Evolutionary conservation across 2,888 invertebrate genomes (phyloP), one percentile per base, ranked within the genome.

Genomic region (Mylabris sibirica): DNA sequence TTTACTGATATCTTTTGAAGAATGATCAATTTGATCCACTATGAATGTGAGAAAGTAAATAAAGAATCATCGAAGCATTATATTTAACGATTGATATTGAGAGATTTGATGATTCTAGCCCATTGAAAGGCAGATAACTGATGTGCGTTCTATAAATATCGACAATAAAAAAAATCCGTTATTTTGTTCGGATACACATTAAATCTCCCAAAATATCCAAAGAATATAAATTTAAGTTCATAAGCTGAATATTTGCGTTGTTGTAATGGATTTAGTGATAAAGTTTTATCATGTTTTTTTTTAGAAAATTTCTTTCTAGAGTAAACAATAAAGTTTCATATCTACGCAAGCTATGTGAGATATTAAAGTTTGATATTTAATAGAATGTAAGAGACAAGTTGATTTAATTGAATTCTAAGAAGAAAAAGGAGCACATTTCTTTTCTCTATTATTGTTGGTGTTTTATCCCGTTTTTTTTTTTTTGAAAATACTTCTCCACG

Each of bases 391-490:
- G 4, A 30, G 30, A 30, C 30, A 30, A 59, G 59, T 30, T 59
- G 59, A 24, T 59, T 59, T 30, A 26, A 30, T 59, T 59, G 24
- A 59, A 59, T 26, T 44, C 44, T n/a, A 44, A 6, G n/a, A 44
- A 1, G 44, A 17, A 44, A 44, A n/a, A 5, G 8, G 17, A 44
- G 5, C n/a, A 2, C n/a, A 44, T 44, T 17, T 44, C 44, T 17
- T 8, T 44, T 6, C 3, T 44, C 4, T 17, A 44, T 44, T 17
- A n/a, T 14, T n/a, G n/a, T n/a, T n/a, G n/a, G n/a, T n/a, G n/a
- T n/a, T n/a, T n/a, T n/a, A n/a, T n/a, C n/a, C n/a, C n/a, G n/a
- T n/a, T n/a, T 12, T 44, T 14, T n/a, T 44, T 44, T n/a, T 17
- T 44, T 44, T n/a, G 17, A 17, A 44, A 44, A 6, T 44, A n/a